Evolutionary conservation across 2,888 invertebrate genomes (phyloP).

Genomic region (Rotaria magnacalcarata): DNA sequence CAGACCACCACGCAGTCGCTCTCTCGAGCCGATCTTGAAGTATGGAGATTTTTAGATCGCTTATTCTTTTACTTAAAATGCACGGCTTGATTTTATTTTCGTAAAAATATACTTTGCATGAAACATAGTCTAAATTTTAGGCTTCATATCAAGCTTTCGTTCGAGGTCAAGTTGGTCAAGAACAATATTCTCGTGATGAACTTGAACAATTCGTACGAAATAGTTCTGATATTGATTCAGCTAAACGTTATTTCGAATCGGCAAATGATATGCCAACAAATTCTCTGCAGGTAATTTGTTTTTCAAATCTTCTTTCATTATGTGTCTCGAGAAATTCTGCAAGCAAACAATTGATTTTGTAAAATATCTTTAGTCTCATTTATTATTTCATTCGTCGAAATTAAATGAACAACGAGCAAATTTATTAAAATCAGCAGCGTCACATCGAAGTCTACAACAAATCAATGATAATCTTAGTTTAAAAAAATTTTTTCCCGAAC

Average conservation of each 20-base stretch:
- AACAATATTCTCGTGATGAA: neutral
- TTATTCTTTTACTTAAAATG: slow-evolving; percentile 10
- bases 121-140: neutral
- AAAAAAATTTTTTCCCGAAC: neutral
- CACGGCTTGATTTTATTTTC: neutral
- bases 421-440: neutral
- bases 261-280: neutral
- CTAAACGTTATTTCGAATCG: neutral
- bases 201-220: slow-evolving; percentile 11
- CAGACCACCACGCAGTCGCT: neutral
- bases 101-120: neutral
- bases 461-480: neutral
- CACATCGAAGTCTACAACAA: neutral
- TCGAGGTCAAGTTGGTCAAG: neutral
- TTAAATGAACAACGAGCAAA: neutral
- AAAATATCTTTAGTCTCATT: neutral
- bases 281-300: neutral
- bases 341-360: neutral
- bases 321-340: neutral
- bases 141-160: neutral
- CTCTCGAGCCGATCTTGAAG: neutral
- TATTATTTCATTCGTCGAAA: slow-evolving; percentile 21
- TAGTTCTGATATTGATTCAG: neutral
- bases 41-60: neutral
- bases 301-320: neutral